phyloP scores from a whole-genome alignment of 2,797 vertebrate genomes.

The Eulemur mongoz region DNA sequence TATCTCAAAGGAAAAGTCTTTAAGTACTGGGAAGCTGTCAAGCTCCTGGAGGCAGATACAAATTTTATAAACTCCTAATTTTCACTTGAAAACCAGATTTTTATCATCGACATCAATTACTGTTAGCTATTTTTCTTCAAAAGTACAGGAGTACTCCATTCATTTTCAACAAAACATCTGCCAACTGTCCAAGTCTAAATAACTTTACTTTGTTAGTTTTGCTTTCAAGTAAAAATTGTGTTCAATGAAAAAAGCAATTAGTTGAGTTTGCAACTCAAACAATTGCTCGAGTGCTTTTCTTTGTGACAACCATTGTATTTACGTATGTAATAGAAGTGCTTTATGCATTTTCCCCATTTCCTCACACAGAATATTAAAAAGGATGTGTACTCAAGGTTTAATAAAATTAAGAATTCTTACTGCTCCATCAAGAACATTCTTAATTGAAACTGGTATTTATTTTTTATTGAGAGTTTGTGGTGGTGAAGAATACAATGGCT shows the following conservation, averaged over 20 bases:
- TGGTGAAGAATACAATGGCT: neutral
- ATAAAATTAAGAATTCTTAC: neutral
- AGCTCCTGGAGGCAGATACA: neutral
- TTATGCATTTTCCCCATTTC: neutral
- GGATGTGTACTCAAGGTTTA: neutral
- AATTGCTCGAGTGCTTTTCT: neutral
- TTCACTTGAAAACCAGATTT: conserved; percentile 54
- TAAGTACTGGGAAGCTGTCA: neutral
- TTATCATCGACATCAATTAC: conserved; percentile 13
- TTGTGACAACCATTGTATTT: neutral
- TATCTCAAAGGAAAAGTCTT: conserved; percentile 1
- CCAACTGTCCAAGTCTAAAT: neutral
- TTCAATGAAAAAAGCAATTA: neutral
- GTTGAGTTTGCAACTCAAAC: neutral
- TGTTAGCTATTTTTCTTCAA: conserved; percentile 32
- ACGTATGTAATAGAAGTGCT: neutral
- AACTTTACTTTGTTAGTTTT: conserved; percentile 11
- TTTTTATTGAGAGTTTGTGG: neutral
- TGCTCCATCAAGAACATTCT: neutral
- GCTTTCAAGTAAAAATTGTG: conserved; percentile 11
- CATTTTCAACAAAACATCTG: conserved; percentile 26
- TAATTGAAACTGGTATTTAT: neutral
- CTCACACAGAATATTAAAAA: neutral
- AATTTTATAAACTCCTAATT: conserved; percentile 37
- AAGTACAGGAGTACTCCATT: conserved; percentile 7